A percentile compares a stretch with the other conserved stretches of the same genome.
Conservation (phyloP, 2,113 vertebrate genomes). For the Pyrgilauda ruficollis region DNA sequence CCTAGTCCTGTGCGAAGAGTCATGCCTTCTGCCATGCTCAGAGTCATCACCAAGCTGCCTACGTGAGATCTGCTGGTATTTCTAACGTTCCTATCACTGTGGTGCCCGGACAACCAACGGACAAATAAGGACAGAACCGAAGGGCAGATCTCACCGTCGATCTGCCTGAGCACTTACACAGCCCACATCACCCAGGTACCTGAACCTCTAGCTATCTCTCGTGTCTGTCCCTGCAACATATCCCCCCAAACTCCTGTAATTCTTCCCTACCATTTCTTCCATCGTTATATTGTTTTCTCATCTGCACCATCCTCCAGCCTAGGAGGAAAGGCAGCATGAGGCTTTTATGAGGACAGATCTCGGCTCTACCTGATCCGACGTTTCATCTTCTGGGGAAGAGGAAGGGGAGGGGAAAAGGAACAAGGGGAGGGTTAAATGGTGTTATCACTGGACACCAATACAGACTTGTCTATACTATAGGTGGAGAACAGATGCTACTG, state of each 20-base stretch:
- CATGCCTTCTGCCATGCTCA: slow-evolving; percentile 17
- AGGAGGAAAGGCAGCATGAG: background rate
- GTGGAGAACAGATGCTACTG: background rate
- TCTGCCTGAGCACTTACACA: background rate
- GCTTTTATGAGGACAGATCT: background rate
- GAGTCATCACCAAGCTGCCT: slow-evolving; percentile 40
- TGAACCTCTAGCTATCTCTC: background rate
- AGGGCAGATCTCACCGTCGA: background rate
- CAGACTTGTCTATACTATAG: background rate
- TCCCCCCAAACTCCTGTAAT: background rate
- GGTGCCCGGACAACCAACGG: slow-evolving; percentile 1
- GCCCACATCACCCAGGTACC: background rate
- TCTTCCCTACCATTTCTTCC: background rate
- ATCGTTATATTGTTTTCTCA: background rate
- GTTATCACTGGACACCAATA: background rate
- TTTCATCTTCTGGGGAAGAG: slow-evolving; percentile 45
- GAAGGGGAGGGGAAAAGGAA: slow-evolving; percentile 57
- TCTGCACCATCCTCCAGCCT: background rate
- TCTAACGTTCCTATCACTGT: slow-evolving; percentile 23
- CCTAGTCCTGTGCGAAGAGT: background rate
- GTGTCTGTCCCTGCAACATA: background rate
- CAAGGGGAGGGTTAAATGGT: slow-evolving; percentile 50
- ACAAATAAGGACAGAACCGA: slow-evolving; percentile 61
- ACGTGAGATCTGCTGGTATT: slow-evolving; percentile 48
- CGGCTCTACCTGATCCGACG: background rate